Base-by-base conservation (phyloP, 2,888 invertebrate genomes). In the Chromoteleia sp. region DNA sequence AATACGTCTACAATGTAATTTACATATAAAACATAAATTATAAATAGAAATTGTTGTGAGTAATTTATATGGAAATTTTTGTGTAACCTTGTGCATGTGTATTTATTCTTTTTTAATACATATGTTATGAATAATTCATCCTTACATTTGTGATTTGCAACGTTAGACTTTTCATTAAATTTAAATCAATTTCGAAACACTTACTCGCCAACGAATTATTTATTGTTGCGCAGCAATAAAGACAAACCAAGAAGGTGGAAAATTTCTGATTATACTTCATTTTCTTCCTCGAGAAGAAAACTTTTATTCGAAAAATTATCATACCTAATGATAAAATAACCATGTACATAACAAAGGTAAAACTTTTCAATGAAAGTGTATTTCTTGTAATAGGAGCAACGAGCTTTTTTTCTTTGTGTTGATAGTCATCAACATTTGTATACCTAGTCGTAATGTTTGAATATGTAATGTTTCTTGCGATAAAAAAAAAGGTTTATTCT, bases 51-150 rank as follows among this genome's bases (percentile, higher is more conserved):
- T 63, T 50, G 17, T 59, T 70, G n/a, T 21, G n/a, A 25, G 39
- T 39, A 67, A 71, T 71, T 71, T 71, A 71, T 50, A 59, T 71
- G 59, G 25, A 50, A 71, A 71, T 71, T 71, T 70, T 56, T 70
- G 14, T 39, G 19, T 65, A 52, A 65, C 39, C 12, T 19, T 33
- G 6, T 33, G 14, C 29, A 19, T 52, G 5, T 10, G 17, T 71
- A 30, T 71, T 59, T 71, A 41, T 59, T 19, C 14, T 39, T 48
- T 48, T 58, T 68, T 56, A 48, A 17, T 59, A 36, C 30, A 43
- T 39, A 48, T 7, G 12, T 19, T 15, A 52, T 52, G 41, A 67
- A 52, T 52, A 52, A 65, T 52, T 29, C 41, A 52, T 29, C 10
- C 2, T 41, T 25, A 67, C 12, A 7, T 17, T 52, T 17, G 41